Conservation (phyloP, 2,888 invertebrate species). For the Heliconius hortense region DNA sequence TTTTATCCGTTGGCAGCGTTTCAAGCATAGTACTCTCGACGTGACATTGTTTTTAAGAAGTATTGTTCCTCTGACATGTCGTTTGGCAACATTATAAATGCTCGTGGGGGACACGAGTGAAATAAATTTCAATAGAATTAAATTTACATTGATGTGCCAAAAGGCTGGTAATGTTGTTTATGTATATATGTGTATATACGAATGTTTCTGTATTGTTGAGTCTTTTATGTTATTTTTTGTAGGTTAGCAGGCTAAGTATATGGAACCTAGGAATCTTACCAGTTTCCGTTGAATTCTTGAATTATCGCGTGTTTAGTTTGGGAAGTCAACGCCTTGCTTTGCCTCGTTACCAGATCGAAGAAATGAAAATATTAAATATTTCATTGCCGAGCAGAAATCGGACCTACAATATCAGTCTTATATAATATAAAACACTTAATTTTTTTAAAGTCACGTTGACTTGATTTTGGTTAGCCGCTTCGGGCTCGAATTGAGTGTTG, state of each 20-base stretch:
- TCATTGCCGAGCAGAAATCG: not conserved
- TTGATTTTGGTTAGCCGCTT: too few relatives aligned
- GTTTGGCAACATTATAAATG: slow-evolving; percentile 42
- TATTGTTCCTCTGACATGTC: slow-evolving; percentile 39
- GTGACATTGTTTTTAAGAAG: slow-evolving; percentile 39
- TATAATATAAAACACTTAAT: too few relatives aligned
- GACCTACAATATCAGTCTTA: not conserved
- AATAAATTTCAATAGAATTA: slow-evolving; percentile 27
- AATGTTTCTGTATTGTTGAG: not conserved
- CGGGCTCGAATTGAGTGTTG: too few relatives aligned
- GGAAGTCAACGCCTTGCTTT: too few relatives aligned
- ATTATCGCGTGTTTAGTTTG: too few relatives aligned
- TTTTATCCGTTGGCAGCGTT: slow-evolving; percentile 37
- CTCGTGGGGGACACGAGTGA: slow-evolving; percentile 24
- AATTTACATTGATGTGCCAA: not conserved
- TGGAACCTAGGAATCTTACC: too few relatives aligned
- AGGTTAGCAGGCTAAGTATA: too few relatives aligned
- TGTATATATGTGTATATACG: not conserved
- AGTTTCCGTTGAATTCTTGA: too few relatives aligned
- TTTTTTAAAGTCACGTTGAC: too few relatives aligned
- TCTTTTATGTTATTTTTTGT: not conserved
- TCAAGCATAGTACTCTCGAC: slow-evolving; percentile 38
- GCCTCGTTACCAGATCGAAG: too few relatives aligned
- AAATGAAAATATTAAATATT: not conserved
- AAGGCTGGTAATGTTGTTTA: not conserved